A percentile compares a stretch with the other conserved stretches of the same genome.
Conservation (phyloP, 1,140 invertebrate species). For the Sitobion miscanthi region DNA sequence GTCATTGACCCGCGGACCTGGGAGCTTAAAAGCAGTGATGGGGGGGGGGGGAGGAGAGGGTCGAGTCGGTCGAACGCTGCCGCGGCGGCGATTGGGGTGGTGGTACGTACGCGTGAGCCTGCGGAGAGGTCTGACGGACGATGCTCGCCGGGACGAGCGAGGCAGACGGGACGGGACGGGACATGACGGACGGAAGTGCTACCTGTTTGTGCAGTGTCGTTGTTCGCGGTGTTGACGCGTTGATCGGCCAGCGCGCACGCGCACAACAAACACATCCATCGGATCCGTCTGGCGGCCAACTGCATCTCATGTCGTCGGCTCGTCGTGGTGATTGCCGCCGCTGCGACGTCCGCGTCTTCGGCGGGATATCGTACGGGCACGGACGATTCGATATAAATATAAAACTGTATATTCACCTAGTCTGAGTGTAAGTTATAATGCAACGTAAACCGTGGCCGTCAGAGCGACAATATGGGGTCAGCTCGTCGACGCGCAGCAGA, state of each 20-base stretch:
- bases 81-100: not conserved
- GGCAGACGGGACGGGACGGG: not conserved
- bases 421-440: not conserved
- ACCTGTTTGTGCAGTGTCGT: slow-evolving; percentile 52
- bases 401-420: not conserved
- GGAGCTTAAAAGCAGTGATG: not conserved
- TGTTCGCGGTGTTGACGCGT: not conserved
- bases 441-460: not conserved
- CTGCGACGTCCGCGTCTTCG: not conserved
- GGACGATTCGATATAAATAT: not conserved
- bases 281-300: slow-evolving; percentile 52
- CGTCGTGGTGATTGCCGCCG: slow-evolving; percentile 19
- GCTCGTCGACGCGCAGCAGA: not conserved
- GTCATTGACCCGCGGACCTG: not conserved
- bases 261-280: slow-evolving; percentile 53
- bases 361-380: not conserved
- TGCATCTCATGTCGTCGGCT: slow-evolving; percentile 53
- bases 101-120: not conserved
- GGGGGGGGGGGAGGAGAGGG: not conserved
- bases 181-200: slow-evolving; percentile 18
- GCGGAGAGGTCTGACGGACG: not conserved
- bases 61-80: not conserved
- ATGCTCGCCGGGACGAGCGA: not conserved
- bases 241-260: slow-evolving; percentile 52
- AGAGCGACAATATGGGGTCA: not conserved